phyloP scores from a whole-genome alignment of 2,888 invertebrate species.

The Drosophila kokeensis region DNA sequence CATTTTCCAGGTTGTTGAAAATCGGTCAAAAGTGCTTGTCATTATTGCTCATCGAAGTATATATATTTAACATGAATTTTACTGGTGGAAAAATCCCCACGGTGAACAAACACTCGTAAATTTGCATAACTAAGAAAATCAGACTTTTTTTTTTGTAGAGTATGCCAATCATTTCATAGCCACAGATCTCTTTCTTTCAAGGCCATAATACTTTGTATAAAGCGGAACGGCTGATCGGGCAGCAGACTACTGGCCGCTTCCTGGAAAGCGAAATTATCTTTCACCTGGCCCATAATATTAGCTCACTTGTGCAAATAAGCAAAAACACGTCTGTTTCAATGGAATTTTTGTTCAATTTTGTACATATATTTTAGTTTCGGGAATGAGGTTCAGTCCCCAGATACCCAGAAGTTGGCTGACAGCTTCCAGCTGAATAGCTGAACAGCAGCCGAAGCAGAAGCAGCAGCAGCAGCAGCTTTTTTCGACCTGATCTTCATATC shows the following conservation, averaged over 20 bases:
- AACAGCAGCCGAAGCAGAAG: constrained; percentile 1
- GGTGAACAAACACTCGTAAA: constrained; percentile 48
- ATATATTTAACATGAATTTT: constrained; percentile 46
- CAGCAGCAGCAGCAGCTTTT: constrained; percentile 37
- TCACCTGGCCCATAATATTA: constrained; percentile 43
- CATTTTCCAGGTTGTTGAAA: constrained; percentile 10
- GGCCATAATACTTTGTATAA: constrained; percentile 53
- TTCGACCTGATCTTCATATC: constrained; percentile 57
- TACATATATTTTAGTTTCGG: constrained; percentile 13
- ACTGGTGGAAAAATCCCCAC: constrained; percentile 42
- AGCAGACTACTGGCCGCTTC: constrained; percentile 41
- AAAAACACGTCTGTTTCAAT: constrained; percentile 49
- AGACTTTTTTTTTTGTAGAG: constrained; percentile 2
- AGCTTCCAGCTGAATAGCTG: constrained; percentile 47
- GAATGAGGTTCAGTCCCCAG: constrained; percentile 20
- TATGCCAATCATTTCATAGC: constrained; percentile 40
- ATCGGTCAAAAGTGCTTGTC: constrained; percentile 57
- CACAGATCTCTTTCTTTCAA: constrained; percentile 44
- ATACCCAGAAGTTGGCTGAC: constrained; percentile 38
- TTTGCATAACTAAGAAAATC: constrained; percentile 19
- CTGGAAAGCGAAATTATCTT: constrained; percentile 61
- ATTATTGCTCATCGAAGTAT: constrained; percentile 58
- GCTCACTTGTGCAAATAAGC: constrained; percentile 30
- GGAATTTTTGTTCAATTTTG: constrained; percentile 46
- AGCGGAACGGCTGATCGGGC: constrained; percentile 18